Base-by-base conservation (phyloP, 2,113 vertebrate genomes). In the Isurus oxyrinchus region DNA sequence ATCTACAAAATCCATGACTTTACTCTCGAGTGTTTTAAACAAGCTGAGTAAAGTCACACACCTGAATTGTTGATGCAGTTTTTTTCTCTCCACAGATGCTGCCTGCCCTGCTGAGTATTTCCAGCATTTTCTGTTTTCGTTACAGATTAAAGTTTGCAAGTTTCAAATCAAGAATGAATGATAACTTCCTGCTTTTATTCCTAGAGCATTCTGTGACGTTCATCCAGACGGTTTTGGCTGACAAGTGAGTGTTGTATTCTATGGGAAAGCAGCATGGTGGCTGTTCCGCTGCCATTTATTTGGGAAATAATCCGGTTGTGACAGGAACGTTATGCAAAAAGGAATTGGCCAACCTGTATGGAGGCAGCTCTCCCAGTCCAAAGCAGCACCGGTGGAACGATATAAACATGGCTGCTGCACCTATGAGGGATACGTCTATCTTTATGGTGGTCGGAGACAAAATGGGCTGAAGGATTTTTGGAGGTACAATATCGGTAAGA, bases 401-500 rank as follows among this genome's bases (percentile, higher is more conserved):
- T 98, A 97, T 87, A 99, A 98, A 63, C 98, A 99, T 0, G 98
- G 98, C 66, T 98, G 98, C 96, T 97, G 97, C 96, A 86, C 97
- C 44, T 97, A 97, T 40, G 96, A 97, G 14, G 98, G 97, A 35
- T 95, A 97, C 13, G 96, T 99, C 8, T 99, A 98, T n/a, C 35
- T 99, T 84, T 96, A 98, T 44, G 98, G 98, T 23, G 99, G 99
- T 35, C 96, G 98, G 53, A 96, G 97, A 96, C 97, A 90, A 96
- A 94, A 96, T 96, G 96, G 96, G 0, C 97, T 98, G 66, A 97
- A 97, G 53, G 99, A 99, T 97, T 98, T 99, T 96, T 99, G 99
- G 99, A 97, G 97, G 49, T 99, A 99, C 97, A 97, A 95, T 25
- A 97, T 98, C 1, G 98, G 99, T 99, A 97, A 98, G 98, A 95